These are phyloP conservation scores for Baronia brevicornis DNA, from an alignment of 2,888 invertebrate species.

Conservation along the genomic window DNA sequence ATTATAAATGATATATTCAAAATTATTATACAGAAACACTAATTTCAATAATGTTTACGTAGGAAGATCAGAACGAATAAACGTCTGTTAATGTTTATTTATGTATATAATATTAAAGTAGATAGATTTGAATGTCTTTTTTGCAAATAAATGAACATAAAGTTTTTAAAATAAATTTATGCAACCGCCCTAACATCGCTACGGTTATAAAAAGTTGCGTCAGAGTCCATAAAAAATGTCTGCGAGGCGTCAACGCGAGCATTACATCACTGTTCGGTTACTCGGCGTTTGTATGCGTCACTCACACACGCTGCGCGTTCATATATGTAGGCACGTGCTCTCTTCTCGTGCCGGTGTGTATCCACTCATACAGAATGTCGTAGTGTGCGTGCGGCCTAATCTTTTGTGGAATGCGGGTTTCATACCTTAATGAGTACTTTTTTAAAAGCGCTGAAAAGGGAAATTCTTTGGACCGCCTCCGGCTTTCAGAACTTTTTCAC, in stretches of 20 bases:
- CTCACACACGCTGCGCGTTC: conserved; percentile 23
- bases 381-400: conserved; percentile 55
- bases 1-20: no score
- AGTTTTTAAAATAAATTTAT: conserved; percentile 18
- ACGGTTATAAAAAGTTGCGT: conserved; percentile 69
- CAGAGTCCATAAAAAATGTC: conserved; percentile 73
- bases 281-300: conserved; percentile 28
- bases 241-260: conserved; percentile 63
- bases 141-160: conserved; percentile 1
- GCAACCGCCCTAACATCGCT: conserved; percentile 42
- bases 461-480: conserved; percentile 41
- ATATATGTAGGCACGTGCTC: conserved; percentile 25
- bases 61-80: no score
- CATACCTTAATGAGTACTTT: conserved; percentile 65
- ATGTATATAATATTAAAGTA: background rate
- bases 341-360: conserved; percentile 19
- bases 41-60: no score
- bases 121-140: background rate
- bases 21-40: no score
- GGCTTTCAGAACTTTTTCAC: conserved; percentile 34
- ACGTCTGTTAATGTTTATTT: no score
- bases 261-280: conserved; percentile 56
- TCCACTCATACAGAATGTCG: conserved; percentile 18
- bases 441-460: conserved; percentile 63
- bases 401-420: conserved; percentile 71